These are phyloP conservation scores for Liodrosophila aerea DNA, from an alignment of 2,888 invertebrate genomes.

Conservation along the genomic window DNA sequence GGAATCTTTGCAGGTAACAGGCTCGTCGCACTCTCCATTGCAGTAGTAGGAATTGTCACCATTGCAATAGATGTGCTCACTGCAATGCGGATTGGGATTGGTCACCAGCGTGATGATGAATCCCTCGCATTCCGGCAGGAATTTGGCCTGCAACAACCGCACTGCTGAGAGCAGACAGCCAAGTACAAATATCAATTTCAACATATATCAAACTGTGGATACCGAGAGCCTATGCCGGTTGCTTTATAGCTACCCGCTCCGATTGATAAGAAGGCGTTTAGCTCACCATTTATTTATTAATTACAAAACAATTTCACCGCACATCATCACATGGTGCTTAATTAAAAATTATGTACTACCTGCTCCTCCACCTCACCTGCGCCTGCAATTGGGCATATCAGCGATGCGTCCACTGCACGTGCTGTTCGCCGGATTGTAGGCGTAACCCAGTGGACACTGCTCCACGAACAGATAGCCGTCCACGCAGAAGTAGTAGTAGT, in stretches of 20 bases:
- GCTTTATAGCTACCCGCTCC: constrained; percentile 51
- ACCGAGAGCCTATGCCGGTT: constrained; percentile 3
- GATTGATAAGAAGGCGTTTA: constrained; percentile 52
- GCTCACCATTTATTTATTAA: constrained; percentile 49
- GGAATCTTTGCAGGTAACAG: constrained; percentile 40
- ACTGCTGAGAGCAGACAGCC: constrained; percentile 39
- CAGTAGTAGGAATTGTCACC: constrained; percentile 69
- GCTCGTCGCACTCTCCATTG: constrained; percentile 62
- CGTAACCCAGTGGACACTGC: constrained; percentile 72
- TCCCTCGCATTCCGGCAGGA: constrained; percentile 68
- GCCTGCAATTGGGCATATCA: constrained; percentile 2
- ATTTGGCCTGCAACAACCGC: constrained; percentile 37
- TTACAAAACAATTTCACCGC: constrained; percentile 29
- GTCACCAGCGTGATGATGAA: constrained; percentile 52
- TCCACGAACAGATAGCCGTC: constrained; percentile 67
- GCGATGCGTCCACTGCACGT: constrained; percentile 29
- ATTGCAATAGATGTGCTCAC: constrained; percentile 72
- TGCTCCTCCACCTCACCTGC: constrained; percentile 3
- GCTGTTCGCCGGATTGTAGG: constrained; percentile 45
- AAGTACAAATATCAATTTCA: constrained; percentile 36
- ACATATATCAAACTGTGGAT: constrained; percentile 55
- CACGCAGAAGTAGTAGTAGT: constrained; percentile 62
- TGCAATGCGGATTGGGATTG: constrained; percentile 63
- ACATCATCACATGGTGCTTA: constrained; percentile 42
- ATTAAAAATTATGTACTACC: constrained; percentile 35